Base-by-base conservation (phyloP, 2,113 vertebrate species). In the Cettia cetti region DNA sequence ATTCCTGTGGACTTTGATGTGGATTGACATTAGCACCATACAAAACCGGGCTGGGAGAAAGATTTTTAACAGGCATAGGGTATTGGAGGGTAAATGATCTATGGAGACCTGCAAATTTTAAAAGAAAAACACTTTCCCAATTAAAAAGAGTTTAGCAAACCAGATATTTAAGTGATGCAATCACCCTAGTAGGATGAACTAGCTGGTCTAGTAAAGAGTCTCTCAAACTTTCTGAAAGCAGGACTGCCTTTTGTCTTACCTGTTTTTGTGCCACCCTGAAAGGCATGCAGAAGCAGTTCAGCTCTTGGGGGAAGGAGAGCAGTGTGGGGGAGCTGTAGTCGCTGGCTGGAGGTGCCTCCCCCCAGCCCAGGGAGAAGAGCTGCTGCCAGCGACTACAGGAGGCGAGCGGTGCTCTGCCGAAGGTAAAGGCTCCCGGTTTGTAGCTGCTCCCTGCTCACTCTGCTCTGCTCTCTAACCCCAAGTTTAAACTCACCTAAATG, bases 1-100 rank as follows among this genome's bases (percentile, higher is more conserved):
- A 88, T 95, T 95, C 94, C 63, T 92, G 78, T 49, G 52, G 81
- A 75, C 77, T 92, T 95, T 95, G 95, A 92, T 93, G 94, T 92
- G 92, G 50, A 96, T 94, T 97, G 94, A 97, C 24, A 17, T 93
- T 95, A 95, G 79, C 78, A 77, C 87, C 72, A 52, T 89, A 68
- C 93, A 81, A 86, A 88, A 92, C 79, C 2, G 1, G 37, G 39
- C 69, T 59, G 61, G 75, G 81, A 89, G 66, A 92, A 56, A 79
- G 52, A 37, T 77, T 94, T 89, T 71, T 89, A 86, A 90, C 61
- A 88, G 95, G 70, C 49, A 0, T 76, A 63, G 85, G 80, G 77
- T 53, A 79, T 87, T 96, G 95, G 63, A 91, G 54, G 71, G 37
- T 52, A 74, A 86, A 82, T 27, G 72, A 68, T 95, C 91, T 93